phyloP scores from a whole-genome alignment of 2,888 invertebrate species.

The Barypeithes pellucidus region DNA sequence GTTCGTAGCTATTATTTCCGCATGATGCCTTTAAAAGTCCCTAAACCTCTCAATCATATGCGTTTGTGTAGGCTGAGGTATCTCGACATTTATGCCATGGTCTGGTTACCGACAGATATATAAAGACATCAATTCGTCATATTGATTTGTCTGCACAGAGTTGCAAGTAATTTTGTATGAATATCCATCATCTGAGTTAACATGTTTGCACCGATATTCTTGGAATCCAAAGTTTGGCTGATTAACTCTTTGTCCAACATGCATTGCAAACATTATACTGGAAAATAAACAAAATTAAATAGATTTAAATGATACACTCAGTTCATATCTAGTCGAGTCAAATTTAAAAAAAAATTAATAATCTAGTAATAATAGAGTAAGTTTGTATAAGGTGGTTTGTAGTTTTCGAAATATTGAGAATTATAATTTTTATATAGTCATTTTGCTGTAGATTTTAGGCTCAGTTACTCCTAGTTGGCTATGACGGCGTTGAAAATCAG shows the following conservation, averaged over 20 bases:
- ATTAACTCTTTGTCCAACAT: conserved; percentile 27
- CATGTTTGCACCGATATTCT: conserved; percentile 31
- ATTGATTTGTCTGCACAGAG: conserved; percentile 16
- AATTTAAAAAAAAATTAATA: too few relatives aligned
- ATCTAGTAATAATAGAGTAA: too few relatives aligned
- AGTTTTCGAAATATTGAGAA: too few relatives aligned
- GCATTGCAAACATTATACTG: neutral
- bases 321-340: too few relatives aligned
- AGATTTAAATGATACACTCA: too few relatives aligned
- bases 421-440: too few relatives aligned
- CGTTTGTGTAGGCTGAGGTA: conserved; percentile 38
- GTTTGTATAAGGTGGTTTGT: too few relatives aligned
- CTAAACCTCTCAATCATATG: conserved; percentile 43
- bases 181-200: conserved; percentile 42
- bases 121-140: conserved; percentile 49
- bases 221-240: conserved; percentile 36
- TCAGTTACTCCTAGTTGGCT: too few relatives aligned
- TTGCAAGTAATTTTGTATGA: conserved; percentile 39
- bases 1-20: conserved; percentile 26
- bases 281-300: neutral
- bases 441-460: too few relatives aligned
- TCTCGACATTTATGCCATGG: conserved; percentile 43
- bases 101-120: conserved; percentile 38
- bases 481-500: too few relatives aligned
- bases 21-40: conserved; percentile 36